phyloP scores from a whole-genome alignment of 2,113 vertebrate species.

The Argyrosomus japonicus region DNA sequence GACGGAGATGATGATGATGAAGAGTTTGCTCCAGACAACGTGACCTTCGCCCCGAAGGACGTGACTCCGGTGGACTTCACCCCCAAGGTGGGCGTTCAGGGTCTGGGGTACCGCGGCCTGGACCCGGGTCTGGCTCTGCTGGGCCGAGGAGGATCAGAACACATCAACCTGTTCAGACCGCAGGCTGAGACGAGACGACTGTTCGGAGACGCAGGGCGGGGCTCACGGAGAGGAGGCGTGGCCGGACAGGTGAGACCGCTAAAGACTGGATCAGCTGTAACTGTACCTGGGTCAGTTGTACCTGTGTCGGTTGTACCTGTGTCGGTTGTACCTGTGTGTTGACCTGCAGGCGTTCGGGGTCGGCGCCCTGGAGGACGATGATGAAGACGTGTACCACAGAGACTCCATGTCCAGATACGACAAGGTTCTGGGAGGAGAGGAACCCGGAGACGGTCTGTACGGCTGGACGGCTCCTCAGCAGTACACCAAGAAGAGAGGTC shows the following conservation, averaged over 20 bases:
- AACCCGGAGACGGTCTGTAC: conserved; percentile 93
- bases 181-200: conserved; percentile 82
- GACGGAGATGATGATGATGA: conserved; percentile 84
- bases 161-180: conserved; percentile 85
- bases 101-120: conserved; percentile 93
- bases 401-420: conserved; percentile 94
- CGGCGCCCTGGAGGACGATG: conserved; percentile 95
- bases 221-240: conserved; percentile 88
- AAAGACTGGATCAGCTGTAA: not conserved
- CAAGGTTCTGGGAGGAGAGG: conserved; percentile 89
- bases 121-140: conserved; percentile 89
- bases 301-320: no score
- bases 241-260: conserved; percentile 87
- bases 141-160: conserved; percentile 75
- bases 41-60: conserved; percentile 96
- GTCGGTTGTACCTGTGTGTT: not conserved
- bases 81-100: conserved; percentile 88
- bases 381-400: conserved; percentile 93
- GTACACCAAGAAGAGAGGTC: conserved; percentile 81
- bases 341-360: conserved; percentile 92
- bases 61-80: conserved; percentile 91
- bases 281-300: no score
- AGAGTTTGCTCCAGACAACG: conserved; percentile 90
- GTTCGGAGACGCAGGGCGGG: conserved; percentile 78
- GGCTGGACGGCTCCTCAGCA: conserved; percentile 96